Conservation (phyloP, 1,140 invertebrate genomes). For the Lordiphosa mommai region DNA sequence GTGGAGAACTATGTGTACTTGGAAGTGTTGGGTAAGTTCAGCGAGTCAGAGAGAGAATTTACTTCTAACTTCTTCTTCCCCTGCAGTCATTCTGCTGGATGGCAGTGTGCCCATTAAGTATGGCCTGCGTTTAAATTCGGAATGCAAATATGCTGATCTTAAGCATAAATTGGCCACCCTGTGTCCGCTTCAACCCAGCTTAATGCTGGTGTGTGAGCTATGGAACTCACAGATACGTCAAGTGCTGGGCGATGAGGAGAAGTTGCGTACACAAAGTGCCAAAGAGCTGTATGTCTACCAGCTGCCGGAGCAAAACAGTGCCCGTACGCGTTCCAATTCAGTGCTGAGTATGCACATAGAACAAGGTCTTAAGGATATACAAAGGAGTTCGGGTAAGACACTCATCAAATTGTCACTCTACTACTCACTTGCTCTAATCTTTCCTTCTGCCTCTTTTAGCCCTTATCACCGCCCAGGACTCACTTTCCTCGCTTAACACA, state of each 20-base stretch:
- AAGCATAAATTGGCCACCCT: slow-evolving; percentile 86
- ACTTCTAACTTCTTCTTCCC: not conserved
- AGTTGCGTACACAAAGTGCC: slow-evolving; percentile 69
- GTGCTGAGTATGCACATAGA: slow-evolving; percentile 72
- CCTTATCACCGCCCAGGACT: slow-evolving; percentile 57
- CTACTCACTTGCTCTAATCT: not conserved
- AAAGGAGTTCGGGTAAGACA: slow-evolving; percentile 63
- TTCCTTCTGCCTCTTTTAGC: slow-evolving; percentile 12
- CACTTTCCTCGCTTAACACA: slow-evolving; percentile 56
- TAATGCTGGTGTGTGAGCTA: slow-evolving; percentile 86
- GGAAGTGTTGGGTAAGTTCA: slow-evolving; percentile 86
- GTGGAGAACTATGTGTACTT: slow-evolving; percentile 88
- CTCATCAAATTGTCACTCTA: not conserved
- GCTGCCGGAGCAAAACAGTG: slow-evolving; percentile 63
- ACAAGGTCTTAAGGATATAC: slow-evolving; percentile 76
- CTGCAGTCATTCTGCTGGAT: slow-evolving; percentile 86
- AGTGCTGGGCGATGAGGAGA: slow-evolving; percentile 78
- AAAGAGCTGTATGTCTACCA: slow-evolving; percentile 79
- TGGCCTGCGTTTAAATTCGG: slow-evolving; percentile 88
- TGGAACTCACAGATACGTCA: slow-evolving; percentile 84
- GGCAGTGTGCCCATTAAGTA: slow-evolving; percentile 91
- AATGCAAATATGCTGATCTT: slow-evolving; percentile 87
- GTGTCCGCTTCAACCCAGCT: slow-evolving; percentile 83
- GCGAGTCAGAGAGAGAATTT: not conserved
- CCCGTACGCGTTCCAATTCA: slow-evolving; percentile 59